Conservation (phyloP, 2,113 vertebrate species). For the Rattus rattus region DNA sequence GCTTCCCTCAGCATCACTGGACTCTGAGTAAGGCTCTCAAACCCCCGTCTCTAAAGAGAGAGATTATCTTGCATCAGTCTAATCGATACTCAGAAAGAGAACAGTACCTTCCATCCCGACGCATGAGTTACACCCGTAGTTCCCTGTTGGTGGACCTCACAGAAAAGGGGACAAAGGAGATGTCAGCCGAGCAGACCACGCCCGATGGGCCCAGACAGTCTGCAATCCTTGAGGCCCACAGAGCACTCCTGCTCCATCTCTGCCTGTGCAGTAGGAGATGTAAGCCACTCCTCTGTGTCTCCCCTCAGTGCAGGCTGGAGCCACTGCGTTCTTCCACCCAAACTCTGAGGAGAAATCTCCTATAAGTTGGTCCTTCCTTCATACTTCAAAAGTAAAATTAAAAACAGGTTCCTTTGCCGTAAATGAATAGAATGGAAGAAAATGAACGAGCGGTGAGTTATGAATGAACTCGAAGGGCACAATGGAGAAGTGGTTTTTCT, state of each 20-base stretch:
- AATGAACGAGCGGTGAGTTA: not conserved
- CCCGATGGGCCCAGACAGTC: too few relatives aligned
- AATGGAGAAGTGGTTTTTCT: not conserved
- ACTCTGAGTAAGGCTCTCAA: not conserved
- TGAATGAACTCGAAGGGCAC: not conserved
- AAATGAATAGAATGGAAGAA: not conserved
- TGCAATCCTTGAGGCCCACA: not conserved
- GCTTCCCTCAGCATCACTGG: not conserved
- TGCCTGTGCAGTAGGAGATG: not conserved
- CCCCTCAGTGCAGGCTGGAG: not conserved
- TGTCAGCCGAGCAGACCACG: fast-evolving
- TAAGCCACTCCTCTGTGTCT: not conserved
- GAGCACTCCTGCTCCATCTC: not conserved
- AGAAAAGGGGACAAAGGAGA: not conserved
- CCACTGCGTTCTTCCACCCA: not conserved
- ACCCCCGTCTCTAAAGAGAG: not conserved
- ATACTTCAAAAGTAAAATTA: slow-evolving; percentile 12
- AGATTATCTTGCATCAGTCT: not conserved
- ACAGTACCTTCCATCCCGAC: not conserved
- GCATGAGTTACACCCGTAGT: not conserved
- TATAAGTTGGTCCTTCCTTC: not conserved
- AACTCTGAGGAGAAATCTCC: not conserved
- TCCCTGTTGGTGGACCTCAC: not conserved
- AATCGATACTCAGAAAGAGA: not conserved
- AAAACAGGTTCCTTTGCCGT: not conserved